Conservation (phyloP, 2,888 invertebrate genomes). For the Biston betularia region DNA sequence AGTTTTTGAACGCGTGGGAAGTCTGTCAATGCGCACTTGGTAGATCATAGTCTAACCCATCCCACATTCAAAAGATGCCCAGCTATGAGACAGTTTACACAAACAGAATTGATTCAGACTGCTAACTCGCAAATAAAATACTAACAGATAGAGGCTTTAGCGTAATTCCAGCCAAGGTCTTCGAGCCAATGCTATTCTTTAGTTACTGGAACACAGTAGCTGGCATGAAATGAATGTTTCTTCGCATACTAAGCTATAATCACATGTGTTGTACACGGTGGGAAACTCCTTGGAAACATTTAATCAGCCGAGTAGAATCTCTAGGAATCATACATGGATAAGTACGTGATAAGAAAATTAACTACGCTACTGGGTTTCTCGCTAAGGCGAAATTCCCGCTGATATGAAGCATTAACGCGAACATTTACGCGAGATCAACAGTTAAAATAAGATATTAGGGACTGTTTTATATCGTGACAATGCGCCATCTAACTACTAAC, state of each 20-base stretch:
- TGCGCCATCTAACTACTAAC: neutral
- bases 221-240: too few species aligned
- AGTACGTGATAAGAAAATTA: slow-evolving; percentile 24
- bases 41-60: too few species aligned
- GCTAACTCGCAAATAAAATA: too few species aligned
- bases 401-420: slow-evolving; percentile 20
- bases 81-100: too few species aligned
- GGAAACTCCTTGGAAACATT: slow-evolving; percentile 22
- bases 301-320: slow-evolving; percentile 25
- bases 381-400: slow-evolving; percentile 12
- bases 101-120: too few species aligned
- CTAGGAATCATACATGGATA: slow-evolving; percentile 25
- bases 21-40: too few species aligned
- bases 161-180: too few species aligned
- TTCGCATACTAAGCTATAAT: neutral
- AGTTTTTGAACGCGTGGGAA: too few species aligned
- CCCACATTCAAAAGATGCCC: too few species aligned
- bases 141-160: too few species aligned
- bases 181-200: too few species aligned
- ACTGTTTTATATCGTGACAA: neutral
- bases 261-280: neutral
- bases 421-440: slow-evolving; percentile 19
- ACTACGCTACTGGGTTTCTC: slow-evolving; percentile 16
- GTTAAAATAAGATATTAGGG: neutral
- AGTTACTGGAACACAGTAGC: too few species aligned